Percentiles rank a stretch among this genome's conserved stretches.
phyloP scores from a whole-genome alignment of 1,140 invertebrate species.

The Drosophila cardini region DNA sequence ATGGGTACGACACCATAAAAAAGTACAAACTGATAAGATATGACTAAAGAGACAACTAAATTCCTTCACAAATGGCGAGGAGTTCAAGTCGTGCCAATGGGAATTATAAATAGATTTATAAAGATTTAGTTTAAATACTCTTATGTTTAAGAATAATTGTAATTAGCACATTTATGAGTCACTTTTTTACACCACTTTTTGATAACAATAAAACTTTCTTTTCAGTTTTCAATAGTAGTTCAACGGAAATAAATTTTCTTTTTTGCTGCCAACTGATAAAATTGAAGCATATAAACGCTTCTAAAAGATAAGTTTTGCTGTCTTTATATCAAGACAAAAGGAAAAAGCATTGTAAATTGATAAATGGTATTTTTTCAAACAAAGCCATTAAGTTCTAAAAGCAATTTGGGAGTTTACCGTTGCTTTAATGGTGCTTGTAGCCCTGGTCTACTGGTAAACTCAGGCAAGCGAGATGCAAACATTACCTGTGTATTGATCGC shows the following conservation, averaged over 20 bases:
- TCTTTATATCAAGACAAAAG: neutral
- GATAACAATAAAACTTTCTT: no score
- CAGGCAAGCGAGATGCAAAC: slow-evolving; percentile 1
- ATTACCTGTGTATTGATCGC: slow-evolving; percentile 9
- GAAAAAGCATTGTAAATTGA: neutral
- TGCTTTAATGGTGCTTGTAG: neutral
- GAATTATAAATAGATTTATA: neutral
- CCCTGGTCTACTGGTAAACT: neutral
- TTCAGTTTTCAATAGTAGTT: slow-evolving; percentile 1
- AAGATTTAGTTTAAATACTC: neutral
- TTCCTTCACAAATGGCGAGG: neutral
- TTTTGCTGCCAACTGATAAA: slow-evolving; percentile 2
- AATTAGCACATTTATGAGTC: slow-evolving; percentile 3
- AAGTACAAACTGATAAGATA: slow-evolving; percentile 19
- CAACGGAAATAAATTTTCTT: neutral
- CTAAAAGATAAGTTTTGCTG: neutral
- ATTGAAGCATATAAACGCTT: neutral
- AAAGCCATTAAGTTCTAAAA: neutral
- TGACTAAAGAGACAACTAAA: neutral
- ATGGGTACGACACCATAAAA: slow-evolving; percentile 1
- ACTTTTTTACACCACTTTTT: neutral
- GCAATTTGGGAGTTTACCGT: neutral
- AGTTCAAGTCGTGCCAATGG: neutral
- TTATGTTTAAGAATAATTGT: neutral
- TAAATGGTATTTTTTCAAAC: no score